Conservation (phyloP, 1,140 invertebrate species). For the Saccostrea cuccullata region DNA sequence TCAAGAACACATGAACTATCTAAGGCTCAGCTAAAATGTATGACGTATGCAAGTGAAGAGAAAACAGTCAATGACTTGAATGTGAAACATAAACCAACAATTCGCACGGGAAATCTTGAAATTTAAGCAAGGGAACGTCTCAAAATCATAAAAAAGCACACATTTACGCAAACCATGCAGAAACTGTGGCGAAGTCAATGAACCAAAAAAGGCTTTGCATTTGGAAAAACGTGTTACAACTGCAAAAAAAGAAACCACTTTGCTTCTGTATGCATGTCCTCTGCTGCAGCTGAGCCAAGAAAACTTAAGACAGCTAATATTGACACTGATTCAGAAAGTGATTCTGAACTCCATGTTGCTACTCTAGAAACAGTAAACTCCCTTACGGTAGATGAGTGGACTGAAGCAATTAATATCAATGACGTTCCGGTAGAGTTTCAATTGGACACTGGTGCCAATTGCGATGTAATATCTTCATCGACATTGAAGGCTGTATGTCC, state of each 20-base stretch:
- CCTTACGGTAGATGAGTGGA: neutral
- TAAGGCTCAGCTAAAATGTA: slow-evolving; percentile 23
- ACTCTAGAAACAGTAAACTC: neutral
- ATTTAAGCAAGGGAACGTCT: neutral
- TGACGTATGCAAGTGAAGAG: neutral
- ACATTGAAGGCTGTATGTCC: neutral
- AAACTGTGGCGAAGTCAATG: slow-evolving; percentile 3
- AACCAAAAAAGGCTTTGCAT: slow-evolving; percentile 7
- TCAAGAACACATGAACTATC: slow-evolving; percentile 41
- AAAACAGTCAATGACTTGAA: neutral
- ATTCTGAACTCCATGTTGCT: neutral
- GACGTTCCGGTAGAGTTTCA: slow-evolving; percentile 21
- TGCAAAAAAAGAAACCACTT: slow-evolving; percentile 27
- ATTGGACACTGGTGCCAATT: slow-evolving; percentile 45
- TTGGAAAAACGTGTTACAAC: slow-evolving; percentile 5
- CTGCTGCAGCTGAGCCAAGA: neutral
- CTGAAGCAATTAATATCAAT: neutral
- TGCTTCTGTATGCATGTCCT: neutral
- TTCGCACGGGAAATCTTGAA: no score
- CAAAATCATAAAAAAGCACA: neutral
- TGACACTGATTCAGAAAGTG: neutral
- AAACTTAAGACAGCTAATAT: no score
- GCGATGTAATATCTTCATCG: slow-evolving; percentile 25
- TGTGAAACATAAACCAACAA: neutral
- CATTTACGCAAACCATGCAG: neutral